Conservation (phyloP, 2,888 invertebrate species). For the Drosophila prostipennis region DNA sequence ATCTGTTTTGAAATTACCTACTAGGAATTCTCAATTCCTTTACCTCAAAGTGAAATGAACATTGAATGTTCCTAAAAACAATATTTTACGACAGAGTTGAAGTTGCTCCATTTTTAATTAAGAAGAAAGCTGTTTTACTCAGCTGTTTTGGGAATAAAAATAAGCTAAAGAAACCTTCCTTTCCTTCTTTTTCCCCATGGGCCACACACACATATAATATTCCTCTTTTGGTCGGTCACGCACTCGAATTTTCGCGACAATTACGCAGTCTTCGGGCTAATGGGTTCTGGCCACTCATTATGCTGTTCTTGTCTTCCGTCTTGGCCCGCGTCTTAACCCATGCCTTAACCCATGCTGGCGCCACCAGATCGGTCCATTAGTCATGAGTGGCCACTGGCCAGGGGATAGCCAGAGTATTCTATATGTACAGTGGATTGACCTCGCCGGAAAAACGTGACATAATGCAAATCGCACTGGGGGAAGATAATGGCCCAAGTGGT, state of each 20-base stretch:
- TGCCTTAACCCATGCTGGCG: conserved; percentile 57
- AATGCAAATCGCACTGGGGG: conserved; percentile 41
- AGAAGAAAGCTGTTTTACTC: background rate
- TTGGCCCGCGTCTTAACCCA: conserved; percentile 14
- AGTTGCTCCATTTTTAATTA: background rate
- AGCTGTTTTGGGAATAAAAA: background rate
- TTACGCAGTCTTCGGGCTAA: conserved; percentile 30
- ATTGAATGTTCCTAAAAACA: too few relatives aligned
- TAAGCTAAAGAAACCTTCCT: background rate
- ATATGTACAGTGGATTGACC: conserved; percentile 27
- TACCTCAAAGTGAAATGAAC: too few relatives aligned
- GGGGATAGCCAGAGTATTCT: conserved; percentile 1
- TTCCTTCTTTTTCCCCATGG: background rate
- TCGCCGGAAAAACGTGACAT: conserved; percentile 60
- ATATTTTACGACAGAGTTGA: too few relatives aligned
- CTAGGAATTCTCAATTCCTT: too few relatives aligned
- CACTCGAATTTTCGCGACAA: conserved; percentile 47
- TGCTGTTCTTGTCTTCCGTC: conserved; percentile 3
- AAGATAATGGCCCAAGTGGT: conserved; percentile 21
- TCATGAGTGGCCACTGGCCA: conserved; percentile 14
- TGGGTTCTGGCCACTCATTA: conserved; percentile 36
- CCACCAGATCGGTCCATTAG: conserved; percentile 52
- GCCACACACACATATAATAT: conserved; percentile 6
- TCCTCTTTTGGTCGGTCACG: conserved; percentile 23
- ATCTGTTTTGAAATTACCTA: too few relatives aligned